phyloP scores from a whole-genome alignment of 2,113 vertebrate genomes.

The Scytalopus superciliaris region DNA sequence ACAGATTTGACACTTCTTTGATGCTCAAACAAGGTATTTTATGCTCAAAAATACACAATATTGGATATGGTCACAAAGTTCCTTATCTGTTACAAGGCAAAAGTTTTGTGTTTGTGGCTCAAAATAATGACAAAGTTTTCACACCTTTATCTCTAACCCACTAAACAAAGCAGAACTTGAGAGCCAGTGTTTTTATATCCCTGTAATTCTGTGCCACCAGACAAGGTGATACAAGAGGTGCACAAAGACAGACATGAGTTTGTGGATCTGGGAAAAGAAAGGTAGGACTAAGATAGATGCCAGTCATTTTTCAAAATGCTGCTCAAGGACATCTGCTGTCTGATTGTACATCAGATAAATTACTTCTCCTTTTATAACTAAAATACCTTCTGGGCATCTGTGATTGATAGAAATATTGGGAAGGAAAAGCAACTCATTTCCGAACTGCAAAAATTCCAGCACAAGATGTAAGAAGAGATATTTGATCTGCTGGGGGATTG shows the following conservation, averaged over 20 bases:
- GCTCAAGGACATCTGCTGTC: background rate
- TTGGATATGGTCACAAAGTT: background rate
- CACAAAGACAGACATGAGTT: background rate
- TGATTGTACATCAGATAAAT: background rate
- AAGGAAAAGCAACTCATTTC: conserved; percentile 7
- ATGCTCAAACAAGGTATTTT: background rate
- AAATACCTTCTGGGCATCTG: background rate
- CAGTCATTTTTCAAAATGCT: background rate
- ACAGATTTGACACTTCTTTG: background rate
- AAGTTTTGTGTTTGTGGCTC: background rate
- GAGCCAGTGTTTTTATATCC: background rate
- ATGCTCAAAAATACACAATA: background rate
- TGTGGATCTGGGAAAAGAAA: background rate
- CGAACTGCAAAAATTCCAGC: background rate
- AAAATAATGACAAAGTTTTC: background rate
- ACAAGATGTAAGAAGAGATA: background rate
- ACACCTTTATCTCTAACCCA: background rate
- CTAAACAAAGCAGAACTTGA: background rate
- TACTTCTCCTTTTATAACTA: background rate
- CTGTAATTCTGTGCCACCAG: background rate
- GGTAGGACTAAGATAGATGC: background rate
- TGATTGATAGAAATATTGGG: background rate
- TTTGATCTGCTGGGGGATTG: background rate
- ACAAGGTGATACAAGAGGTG: background rate
- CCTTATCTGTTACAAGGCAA: background rate